Conservation (phyloP, 1,140 invertebrate genomes). For the Brachionus plicatilis region DNA sequence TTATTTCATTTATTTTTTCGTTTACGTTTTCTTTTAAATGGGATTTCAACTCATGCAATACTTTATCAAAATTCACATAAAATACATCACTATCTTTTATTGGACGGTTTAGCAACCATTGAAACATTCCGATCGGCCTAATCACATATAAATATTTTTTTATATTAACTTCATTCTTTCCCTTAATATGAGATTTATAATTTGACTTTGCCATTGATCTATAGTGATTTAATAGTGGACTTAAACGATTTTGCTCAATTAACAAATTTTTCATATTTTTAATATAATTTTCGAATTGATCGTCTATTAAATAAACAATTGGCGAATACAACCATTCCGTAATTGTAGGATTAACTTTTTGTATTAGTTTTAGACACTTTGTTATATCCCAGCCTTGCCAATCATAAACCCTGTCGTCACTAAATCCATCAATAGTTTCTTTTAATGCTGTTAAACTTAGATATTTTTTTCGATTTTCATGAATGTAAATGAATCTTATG, state of each 20-base stretch:
- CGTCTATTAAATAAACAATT: not conserved
- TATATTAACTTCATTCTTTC: not conserved
- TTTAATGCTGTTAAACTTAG: not conserved
- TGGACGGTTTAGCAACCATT: not conserved
- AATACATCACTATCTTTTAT: not conserved
- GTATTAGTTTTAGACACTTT: not conserved
- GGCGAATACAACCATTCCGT: not conserved
- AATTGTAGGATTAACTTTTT: not conserved
- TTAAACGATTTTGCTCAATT: not conserved
- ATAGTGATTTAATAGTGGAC: not conserved
- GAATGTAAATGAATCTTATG: slow-evolving; percentile 27
- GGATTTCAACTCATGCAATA: not conserved
- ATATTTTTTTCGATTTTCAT: slow-evolving; percentile 1
- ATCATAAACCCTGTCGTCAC: slow-evolving; percentile 18
- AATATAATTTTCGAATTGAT: not conserved
- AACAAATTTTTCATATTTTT: not conserved
- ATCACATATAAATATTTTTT: slow-evolving; percentile 38
- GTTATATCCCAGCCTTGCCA: slow-evolving; percentile 40
- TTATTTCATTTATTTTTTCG: not conserved
- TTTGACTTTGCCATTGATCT: slow-evolving; percentile 39
- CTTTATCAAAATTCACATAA: not conserved
- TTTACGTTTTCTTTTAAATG: not conserved
- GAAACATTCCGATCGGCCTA: slow-evolving; percentile 1
- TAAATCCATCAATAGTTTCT: slow-evolving; percentile 36
- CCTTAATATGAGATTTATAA: slow-evolving; percentile 1